Evolutionary conservation across 1,140 invertebrate species (phyloP), one percentile per base, ranked within the genome.

Genomic region (Brachionus koreanus): DNA sequence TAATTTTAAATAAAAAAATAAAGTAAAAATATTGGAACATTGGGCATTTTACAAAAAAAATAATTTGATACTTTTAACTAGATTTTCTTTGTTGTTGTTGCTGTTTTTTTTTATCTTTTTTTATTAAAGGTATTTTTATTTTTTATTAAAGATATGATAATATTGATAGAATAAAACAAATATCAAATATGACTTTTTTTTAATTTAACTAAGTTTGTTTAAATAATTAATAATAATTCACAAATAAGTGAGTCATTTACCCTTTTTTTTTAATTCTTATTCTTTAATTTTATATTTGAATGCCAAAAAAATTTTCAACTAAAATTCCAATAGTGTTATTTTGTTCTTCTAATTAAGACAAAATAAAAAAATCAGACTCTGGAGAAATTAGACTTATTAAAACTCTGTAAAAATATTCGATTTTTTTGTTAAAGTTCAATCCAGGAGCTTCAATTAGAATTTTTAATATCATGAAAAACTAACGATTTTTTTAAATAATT

Each of bases 11-110:
- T 65, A 65, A 65, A 65, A 29, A 65, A 39, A 72, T 12, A 33
- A 65, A 65, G 10, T 25, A 65, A 46, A 33, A 65, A 33, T 5
- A 16, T 37, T 39, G 5, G 7, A 69, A 69, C 13, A 37, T 67
- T 69, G 16, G 16, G 35, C 33, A 69, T 39, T 37, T 37, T 16
- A 29, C 29, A 37, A 69, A 69, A 19, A 37, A 39, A 13, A 46
- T 74, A 74, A 43, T 19, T 74, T 74, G 39, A 43, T 49, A 43
- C 23, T 74, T 23, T 74, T 74, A 46, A 25, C 43, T 43, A 19
- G 16, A 25, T 74, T 74, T 46, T 74, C 43, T 46, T 74, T 74
- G 69, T 74, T 74, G 69, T 74, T 74, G 69, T 74, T 74, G 69
- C 39, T 74, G 69, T 46, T 74, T 29, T 46, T 46, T 19, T 25